These are phyloP conservation scores for Podarcis muralis DNA, from an alignment of 2,113 vertebrate genomes.

Conservation along the genomic window DNA sequence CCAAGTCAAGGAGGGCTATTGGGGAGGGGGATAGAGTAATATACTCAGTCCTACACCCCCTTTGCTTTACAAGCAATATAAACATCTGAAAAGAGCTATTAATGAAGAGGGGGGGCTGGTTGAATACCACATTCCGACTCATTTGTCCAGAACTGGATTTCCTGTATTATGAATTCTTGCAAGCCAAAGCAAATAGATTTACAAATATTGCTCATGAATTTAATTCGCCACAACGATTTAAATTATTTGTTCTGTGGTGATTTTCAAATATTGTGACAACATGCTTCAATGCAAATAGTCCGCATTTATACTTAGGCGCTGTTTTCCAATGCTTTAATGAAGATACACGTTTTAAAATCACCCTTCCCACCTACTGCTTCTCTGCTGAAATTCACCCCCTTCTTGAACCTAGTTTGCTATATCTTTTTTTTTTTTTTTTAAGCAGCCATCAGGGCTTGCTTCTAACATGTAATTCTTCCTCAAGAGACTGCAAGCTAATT, in stretches of 20 bases:
- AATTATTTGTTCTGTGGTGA: not conserved
- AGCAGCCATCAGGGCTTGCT: not conserved
- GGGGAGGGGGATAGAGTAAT: too few relatives aligned
- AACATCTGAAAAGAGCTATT: too few relatives aligned
- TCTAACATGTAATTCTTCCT: not conserved
- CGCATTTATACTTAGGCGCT: not conserved
- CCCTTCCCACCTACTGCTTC: not conserved
- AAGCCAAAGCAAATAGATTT: not conserved
- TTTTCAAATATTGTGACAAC: not conserved
- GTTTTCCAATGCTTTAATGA: not conserved
- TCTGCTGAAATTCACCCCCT: not conserved
- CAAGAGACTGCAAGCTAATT: not conserved
- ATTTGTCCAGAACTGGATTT: not conserved
- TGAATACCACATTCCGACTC: not conserved
- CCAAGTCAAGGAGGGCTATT: too few relatives aligned
- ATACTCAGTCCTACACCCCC: too few relatives aligned
- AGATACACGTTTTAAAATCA: not conserved
- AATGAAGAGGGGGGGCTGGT: not conserved
- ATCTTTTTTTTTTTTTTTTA: too few relatives aligned
- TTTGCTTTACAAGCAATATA: too few relatives aligned
- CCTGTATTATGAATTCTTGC: not conserved
- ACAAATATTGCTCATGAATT: not conserved
- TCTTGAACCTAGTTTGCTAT: not conserved
- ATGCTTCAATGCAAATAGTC: not conserved
- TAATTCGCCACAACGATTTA: not conserved